phyloP scores from a whole-genome alignment of 2,888 invertebrate genomes.

The Sycophila texana region DNA sequence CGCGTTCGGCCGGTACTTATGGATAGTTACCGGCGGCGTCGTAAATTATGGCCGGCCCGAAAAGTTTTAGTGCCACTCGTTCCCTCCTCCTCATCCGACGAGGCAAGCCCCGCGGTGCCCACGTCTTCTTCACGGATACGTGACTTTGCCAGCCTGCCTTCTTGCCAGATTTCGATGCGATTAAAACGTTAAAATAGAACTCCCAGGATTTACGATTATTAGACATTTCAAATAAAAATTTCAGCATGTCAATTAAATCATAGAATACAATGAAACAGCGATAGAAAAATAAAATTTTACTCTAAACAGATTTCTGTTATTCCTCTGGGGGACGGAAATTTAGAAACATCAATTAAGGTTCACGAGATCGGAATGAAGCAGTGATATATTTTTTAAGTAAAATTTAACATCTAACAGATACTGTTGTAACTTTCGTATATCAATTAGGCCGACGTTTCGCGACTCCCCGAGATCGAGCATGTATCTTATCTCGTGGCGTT shows the following conservation, averaged over 20 bases:
- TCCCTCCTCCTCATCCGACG: background rate
- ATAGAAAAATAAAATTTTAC: no score
- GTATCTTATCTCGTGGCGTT: slow-evolving; percentile 28
- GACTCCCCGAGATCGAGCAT: background rate
- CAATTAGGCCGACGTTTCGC: background rate
- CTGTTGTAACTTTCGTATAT: background rate
- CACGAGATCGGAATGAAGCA: no score
- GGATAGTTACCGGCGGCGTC: slow-evolving; percentile 72
- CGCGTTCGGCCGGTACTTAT: slow-evolving; percentile 67
- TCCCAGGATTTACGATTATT: no score
- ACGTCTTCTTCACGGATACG: background rate
- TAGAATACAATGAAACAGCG: no score
- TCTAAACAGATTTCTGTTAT: no score
- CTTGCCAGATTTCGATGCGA: no score
- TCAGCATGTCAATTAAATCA: no score
- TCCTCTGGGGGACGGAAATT: no score
- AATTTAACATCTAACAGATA: background rate
- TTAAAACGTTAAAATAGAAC: no score
- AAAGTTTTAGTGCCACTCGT: slow-evolving; percentile 69
- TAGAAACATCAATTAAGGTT: no score
- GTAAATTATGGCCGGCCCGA: slow-evolving; percentile 71
- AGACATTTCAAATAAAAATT: no score
- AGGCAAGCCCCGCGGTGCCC: no score
- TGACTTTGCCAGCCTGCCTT: background rate
- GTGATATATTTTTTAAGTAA: background rate